Base-by-base conservation (phyloP, 2,113 vertebrate genomes). In the Formicarius rufipectus region DNA sequence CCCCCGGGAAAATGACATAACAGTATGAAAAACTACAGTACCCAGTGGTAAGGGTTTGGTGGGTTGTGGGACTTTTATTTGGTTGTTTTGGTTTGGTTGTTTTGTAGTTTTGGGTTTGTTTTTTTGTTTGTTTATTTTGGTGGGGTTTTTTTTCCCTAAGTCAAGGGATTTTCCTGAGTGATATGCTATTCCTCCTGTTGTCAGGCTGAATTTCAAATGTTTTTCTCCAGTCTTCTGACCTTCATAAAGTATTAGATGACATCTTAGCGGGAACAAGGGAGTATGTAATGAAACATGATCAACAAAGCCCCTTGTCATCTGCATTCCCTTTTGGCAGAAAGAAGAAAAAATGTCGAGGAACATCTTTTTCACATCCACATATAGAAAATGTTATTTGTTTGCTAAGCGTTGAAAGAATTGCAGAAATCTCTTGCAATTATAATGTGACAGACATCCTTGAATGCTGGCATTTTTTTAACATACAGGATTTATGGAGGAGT, bases 401-500 rank as follows among this genome's bases (percentile, higher is more conserved):
- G 8, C 7, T 69, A 44, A 84, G 19, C 9, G 22, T 6, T 55
- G 50, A 69, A 56, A 58, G 42, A 24, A 33, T 18, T 67, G 19
- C 15, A 84, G 50, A 45, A 47, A 52, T 19, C 0, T 2, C 47
- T 90, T 62, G 44, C 33, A 76, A 6, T 63, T 12, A 3, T 14
- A 37, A 22, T 22, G 3, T 28, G 22, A 33, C 9, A 50, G 27
- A 19, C 10, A 71, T 7, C 9, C 81, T 79, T 35, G 37, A 63
- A 39, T 45, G 30, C 6, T 71, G 52, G 5, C 5, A 10, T 14
- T 37, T 55, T 89, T 87, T 62, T 44, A 45, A 53, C 11, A 62
- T 25, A 40, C 0, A 0, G 30, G 44, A 24, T 75, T 81, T 88
- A 30, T 19, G 0, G 4, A 75, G 42, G n/a, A 58, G 8, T 25